phyloP scores from a whole-genome alignment of 2,797 vertebrate genomes.

The Pachyuromys duprasi region DNA sequence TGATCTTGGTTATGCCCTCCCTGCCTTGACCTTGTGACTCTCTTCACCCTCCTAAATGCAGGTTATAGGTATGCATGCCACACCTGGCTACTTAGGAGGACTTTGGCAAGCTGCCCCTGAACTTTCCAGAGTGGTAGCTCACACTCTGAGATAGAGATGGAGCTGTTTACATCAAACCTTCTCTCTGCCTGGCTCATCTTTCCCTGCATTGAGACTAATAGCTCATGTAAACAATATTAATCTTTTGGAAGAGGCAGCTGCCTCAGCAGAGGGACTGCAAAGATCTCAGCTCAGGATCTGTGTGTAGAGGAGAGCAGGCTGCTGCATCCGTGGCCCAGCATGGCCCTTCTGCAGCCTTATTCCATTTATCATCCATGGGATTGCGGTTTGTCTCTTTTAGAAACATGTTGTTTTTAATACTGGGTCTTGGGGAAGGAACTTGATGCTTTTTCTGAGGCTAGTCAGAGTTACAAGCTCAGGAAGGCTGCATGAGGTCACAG shows the following conservation, averaged over 20 bases:
- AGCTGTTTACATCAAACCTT: slow-evolving; percentile 45
- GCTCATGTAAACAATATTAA: slow-evolving; percentile 57
- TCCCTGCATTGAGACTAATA: slow-evolving; percentile 38
- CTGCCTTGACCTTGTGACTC: not conserved
- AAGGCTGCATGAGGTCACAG: not conserved
- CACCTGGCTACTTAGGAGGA: not conserved
- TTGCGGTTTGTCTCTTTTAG: not conserved
- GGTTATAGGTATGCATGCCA: not conserved
- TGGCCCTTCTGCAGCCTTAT: not conserved
- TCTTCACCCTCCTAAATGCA: not conserved
- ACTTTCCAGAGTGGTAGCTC: not conserved
- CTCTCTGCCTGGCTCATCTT: slow-evolving; percentile 33
- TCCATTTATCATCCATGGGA: not conserved
- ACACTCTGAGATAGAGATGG: not conserved
- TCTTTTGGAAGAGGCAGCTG: slow-evolving; percentile 51
- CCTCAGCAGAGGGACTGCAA: slow-evolving; percentile 14
- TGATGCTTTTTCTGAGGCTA: not conserved
- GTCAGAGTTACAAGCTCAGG: not conserved
- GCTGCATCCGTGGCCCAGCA: not conserved
- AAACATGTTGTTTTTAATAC: not conserved
- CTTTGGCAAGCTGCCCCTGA: not conserved
- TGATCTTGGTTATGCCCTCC: not conserved
- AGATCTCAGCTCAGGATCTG: not conserved
- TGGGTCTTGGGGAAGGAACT: not conserved
- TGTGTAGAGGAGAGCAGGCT: not conserved